Conservation (phyloP, 2,797 vertebrate species). For the Dryobates pubescens region DNA sequence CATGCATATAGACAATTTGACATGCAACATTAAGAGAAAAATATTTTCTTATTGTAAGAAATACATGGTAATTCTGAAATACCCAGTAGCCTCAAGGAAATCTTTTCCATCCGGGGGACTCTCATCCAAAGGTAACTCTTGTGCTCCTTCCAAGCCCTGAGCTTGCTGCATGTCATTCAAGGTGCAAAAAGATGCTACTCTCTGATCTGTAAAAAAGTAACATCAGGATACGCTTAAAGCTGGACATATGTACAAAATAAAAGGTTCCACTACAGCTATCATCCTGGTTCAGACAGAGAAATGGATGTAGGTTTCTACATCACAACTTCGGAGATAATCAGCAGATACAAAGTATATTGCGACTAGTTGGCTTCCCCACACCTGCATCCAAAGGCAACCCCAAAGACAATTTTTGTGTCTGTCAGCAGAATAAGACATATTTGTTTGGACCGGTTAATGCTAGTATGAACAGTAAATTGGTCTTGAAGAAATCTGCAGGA, state of each 20-base stretch:
- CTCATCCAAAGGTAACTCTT: constrained; percentile 86
- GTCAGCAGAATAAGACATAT: constrained; percentile 3
- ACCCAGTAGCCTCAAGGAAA: constrained; percentile 85
- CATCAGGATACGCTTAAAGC: background rate
- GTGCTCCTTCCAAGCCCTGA: constrained; percentile 86
- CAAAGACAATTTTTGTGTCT: background rate
- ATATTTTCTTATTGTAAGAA: background rate
- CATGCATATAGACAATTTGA: background rate
- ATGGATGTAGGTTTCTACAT: constrained; percentile 20
- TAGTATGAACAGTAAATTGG: constrained; percentile 13
- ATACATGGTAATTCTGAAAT: constrained; percentile 36
- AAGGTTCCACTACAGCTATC: background rate
- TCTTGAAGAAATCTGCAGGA: constrained; percentile 35
- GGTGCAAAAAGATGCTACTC: constrained; percentile 92
- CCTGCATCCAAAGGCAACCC: constrained; percentile 61
- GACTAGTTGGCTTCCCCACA: constrained; percentile 55
- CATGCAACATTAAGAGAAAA: background rate
- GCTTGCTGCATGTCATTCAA: constrained; percentile 91
- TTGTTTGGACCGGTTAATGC: background rate
- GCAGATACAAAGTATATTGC: constrained; percentile 35
- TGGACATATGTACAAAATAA: background rate
- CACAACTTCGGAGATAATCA: constrained; percentile 25
- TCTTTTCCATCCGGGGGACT: constrained; percentile 85
- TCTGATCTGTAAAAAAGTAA: constrained; percentile 85
- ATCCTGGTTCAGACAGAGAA: background rate